These are phyloP conservation scores for Diploscapter pachys DNA, from an alignment of 1,140 invertebrate species.

Conservation along the genomic window DNA sequence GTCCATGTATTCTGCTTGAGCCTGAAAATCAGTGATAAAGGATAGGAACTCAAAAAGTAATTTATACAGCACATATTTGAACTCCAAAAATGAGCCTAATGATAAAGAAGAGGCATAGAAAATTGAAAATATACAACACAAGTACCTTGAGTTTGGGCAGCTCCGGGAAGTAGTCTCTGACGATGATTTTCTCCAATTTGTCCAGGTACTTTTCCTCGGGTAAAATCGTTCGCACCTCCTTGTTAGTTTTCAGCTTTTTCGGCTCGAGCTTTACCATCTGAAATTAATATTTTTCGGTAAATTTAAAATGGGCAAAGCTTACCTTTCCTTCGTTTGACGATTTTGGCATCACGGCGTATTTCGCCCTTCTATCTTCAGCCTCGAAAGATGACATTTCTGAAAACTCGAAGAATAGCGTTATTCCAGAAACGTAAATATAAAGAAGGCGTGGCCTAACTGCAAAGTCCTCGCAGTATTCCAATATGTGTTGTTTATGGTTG, in stretches of 20 bases:
- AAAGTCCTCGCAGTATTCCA: no score
- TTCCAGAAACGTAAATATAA: background rate
- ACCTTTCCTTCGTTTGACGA: slow-evolving; percentile 28
- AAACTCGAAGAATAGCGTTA: background rate
- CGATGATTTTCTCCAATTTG: slow-evolving; percentile 88
- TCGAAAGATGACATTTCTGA: slow-evolving; percentile 34
- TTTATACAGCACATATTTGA: no score
- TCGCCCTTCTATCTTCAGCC: slow-evolving; percentile 23
- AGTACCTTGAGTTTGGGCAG: slow-evolving; percentile 75
- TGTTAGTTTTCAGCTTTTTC: slow-evolving; percentile 34
- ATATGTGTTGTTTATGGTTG: no score
- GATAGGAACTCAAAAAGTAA: no score
- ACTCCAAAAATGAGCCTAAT: no score
- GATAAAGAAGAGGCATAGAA: no score
- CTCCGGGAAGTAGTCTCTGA: slow-evolving; percentile 94
- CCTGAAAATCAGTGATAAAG: slow-evolving; percentile 57
- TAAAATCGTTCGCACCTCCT: slow-evolving; percentile 44
- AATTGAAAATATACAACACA: background rate
- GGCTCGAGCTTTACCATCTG: slow-evolving; percentile 37
- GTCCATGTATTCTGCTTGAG: slow-evolving; percentile 86
- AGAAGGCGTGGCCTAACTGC: no score
- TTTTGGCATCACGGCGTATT: slow-evolving; percentile 25
- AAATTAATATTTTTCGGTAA: background rate
- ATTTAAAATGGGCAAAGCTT: slow-evolving; percentile 3
- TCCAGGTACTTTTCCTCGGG: slow-evolving; percentile 62